Percentiles rank a stretch among this genome's conserved stretches.
These are phyloP conservation scores for Drosophila atripex DNA, from an alignment of 2,888 invertebrate genomes.

Conservation along the genomic window DNA sequence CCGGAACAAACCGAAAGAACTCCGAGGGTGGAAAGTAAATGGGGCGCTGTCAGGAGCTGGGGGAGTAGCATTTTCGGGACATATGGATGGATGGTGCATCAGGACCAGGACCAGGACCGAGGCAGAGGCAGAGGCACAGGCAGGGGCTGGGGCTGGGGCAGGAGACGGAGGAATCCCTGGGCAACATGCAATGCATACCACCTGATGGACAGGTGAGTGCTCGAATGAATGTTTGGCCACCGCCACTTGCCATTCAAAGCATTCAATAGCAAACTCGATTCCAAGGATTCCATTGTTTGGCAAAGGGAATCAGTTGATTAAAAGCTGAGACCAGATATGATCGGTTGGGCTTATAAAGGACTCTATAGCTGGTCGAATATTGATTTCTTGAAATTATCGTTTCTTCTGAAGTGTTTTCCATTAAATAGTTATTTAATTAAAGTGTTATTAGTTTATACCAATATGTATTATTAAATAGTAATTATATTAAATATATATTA, in stretches of 20 bases:
- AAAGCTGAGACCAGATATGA: conserved; percentile 1
- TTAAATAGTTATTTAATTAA: no score
- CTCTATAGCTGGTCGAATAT: neutral
- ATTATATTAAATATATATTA: neutral
- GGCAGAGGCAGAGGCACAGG: no score
- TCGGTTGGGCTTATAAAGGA: neutral
- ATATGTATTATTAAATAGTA: no score
- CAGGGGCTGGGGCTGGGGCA: no score
- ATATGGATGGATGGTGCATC: neutral
- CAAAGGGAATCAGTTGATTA: conserved; percentile 3
- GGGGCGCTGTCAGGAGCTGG: neutral
- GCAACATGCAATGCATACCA: conserved; percentile 20
- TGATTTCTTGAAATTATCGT: no score
- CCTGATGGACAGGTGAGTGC: conserved; percentile 14
- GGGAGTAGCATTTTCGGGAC: neutral
- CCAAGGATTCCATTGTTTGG: neutral
- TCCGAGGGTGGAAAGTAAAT: neutral
- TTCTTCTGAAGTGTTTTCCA: no score
- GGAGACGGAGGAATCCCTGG: conserved; percentile 1
- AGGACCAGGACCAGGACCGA: no score
- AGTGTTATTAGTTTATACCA: no score
- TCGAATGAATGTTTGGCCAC: conserved; percentile 16
- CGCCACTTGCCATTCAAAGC: conserved; percentile 15
- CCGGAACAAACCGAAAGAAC: conserved; percentile 42
- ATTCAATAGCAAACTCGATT: conserved; percentile 3